Percentiles rank a stretch among this genome's conserved stretches.
Evolutionary conservation across 1,140 invertebrate genomes (phyloP).

Genomic region (Platorchestia sp.): DNA sequence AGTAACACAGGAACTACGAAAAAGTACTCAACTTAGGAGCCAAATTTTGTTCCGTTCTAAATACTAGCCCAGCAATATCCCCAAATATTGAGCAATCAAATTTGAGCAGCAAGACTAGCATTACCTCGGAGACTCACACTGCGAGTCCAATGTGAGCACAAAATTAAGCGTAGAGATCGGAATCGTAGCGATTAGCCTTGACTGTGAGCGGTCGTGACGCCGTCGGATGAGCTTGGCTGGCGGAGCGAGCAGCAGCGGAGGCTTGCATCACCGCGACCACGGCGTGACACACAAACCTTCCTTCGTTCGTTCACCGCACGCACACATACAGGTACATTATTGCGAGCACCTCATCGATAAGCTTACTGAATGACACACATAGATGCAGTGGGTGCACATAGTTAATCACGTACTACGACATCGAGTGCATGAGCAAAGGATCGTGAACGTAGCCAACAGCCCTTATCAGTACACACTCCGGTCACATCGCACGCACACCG

Average conservation of each 20-base stretch:
- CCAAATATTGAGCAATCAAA: not conserved
- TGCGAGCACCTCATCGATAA: not conserved
- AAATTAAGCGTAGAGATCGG: not conserved
- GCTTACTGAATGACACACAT: conserved; percentile 1
- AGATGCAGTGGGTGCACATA: not conserved
- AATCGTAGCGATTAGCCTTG: not conserved
- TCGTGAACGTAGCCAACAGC: not conserved
- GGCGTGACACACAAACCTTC: not conserved
- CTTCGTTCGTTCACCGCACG: not conserved
- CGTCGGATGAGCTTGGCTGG: not conserved
- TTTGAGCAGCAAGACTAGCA: not conserved
- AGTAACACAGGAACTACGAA: too few relatives aligned
- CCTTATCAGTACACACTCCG: too few relatives aligned
- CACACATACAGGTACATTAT: not conserved
- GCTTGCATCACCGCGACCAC: not conserved
- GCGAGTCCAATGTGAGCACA: not conserved
- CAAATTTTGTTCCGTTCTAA: not conserved
- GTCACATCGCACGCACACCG: not conserved
- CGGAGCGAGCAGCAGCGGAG: not conserved
- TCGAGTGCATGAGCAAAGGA: not conserved
- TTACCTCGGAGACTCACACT: too few relatives aligned
- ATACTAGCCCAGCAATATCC: not conserved
- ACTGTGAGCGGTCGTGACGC: not conserved
- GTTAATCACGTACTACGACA: not conserved
- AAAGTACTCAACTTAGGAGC: not conserved